Evolutionary conservation across 2,113 vertebrate species (phyloP).

Genomic region (Gobius niger): DNA sequence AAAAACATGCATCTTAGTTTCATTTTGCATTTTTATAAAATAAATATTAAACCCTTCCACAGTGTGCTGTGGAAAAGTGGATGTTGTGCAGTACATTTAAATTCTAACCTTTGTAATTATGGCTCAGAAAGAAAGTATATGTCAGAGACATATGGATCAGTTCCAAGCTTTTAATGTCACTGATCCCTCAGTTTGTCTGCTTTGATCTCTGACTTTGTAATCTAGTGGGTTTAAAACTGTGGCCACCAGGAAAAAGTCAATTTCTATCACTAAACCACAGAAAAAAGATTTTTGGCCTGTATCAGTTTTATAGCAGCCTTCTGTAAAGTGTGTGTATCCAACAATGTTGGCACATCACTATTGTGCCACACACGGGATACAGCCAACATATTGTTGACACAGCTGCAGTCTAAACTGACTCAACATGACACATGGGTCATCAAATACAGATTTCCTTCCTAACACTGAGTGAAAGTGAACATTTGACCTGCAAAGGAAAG

Average conservation of each 20-base stretch:
- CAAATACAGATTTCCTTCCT: conserved; percentile 34
- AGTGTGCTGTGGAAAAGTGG: neutral
- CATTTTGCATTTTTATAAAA: too few species aligned
- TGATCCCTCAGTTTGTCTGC: conserved; percentile 28
- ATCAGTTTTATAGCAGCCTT: neutral
- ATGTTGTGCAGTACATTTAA: neutral
- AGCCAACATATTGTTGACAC: conserved; percentile 58
- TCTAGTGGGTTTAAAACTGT: neutral
- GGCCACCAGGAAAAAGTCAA: conserved; percentile 15
- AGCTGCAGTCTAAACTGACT: conserved; percentile 58
- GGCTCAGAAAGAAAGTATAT: too few species aligned
- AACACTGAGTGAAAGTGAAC: conserved; percentile 25
- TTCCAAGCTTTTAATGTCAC: neutral
- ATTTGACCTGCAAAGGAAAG: conserved; percentile 34
- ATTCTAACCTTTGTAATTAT: neutral
- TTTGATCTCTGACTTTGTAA: conserved; percentile 32
- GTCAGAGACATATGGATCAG: too few species aligned
- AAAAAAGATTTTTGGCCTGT: too few species aligned
- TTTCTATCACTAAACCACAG: conserved; percentile 12
- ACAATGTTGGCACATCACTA: conserved; percentile 21
- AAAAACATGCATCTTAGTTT: too few species aligned
- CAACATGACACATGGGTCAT: conserved; percentile 45
- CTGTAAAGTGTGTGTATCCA: neutral
- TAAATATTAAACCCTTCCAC: too few species aligned
- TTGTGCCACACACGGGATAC: conserved; percentile 4